These are phyloP conservation scores for Alosa alosa DNA, from an alignment of 2,113 vertebrate genomes.

Conservation along the genomic window DNA sequence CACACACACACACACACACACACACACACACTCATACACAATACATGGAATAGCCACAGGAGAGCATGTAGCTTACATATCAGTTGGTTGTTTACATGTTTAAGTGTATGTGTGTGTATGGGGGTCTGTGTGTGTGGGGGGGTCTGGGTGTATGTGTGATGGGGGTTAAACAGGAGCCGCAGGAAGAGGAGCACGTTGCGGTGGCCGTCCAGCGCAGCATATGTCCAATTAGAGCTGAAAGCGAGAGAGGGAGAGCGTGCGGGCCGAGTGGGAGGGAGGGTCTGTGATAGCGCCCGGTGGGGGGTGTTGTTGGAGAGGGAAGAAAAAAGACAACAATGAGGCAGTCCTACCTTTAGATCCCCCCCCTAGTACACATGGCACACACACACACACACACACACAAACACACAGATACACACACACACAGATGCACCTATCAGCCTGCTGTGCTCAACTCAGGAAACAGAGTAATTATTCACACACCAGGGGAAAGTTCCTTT, in stretches of 20 bases:
- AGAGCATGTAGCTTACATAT: neutral
- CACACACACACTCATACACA: neutral
- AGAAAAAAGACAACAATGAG: constrained; percentile 66
- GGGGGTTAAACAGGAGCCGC: neutral
- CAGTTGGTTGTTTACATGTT: neutral
- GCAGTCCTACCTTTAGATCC: constrained; percentile 80
- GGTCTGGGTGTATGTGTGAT: neutral
- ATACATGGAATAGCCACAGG: neutral
- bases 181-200: constrained; percentile 10
- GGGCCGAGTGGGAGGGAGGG: constrained; percentile 37
- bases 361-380: constrained; percentile 36
- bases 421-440: constrained; percentile 5
- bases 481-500: neutral
- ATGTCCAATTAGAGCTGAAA: constrained; percentile 80
- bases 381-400: neutral
- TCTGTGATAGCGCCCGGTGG: constrained; percentile 73
- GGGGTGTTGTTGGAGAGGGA: constrained; percentile 68
- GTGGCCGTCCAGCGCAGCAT: constrained; percentile 68
- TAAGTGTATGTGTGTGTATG: neutral
- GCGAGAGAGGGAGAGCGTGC: constrained; percentile 64
- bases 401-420: constrained; percentile 34
- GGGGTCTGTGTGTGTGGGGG: neutral
- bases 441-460: constrained; percentile 21
- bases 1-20: constrained; percentile 5
- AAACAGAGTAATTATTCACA: no score